Evolutionary conservation across 1,140 invertebrate species (phyloP).

Genomic region (Acromyrmex echinatior): DNA sequence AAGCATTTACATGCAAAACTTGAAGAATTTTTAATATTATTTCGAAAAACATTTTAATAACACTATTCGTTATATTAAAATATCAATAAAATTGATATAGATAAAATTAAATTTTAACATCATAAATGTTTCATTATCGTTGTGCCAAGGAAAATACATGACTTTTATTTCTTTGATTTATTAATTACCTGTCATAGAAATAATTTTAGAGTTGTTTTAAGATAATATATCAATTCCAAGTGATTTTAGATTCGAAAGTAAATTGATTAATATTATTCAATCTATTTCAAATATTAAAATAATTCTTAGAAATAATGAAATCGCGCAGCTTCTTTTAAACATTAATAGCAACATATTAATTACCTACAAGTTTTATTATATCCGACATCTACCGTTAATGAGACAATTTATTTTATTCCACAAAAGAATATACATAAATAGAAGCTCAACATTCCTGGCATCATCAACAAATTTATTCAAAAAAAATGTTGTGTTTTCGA

Average conservation of each 20-base stretch:
- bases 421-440: background rate
- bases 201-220: background rate
- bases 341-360: background rate
- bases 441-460: background rate
- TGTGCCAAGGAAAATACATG: background rate
- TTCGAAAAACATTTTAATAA: background rate
- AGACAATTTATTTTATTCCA: background rate
- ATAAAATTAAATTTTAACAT: background rate
- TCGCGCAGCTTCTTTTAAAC: background rate
- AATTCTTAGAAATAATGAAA: background rate
- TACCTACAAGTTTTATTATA: constrained; percentile 3
- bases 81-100: background rate
- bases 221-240: background rate
- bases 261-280: constrained; percentile 11
- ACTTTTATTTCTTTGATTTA: background rate
- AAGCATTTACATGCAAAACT: no score
- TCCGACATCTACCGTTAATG: background rate
- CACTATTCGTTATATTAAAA: background rate
- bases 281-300: background rate
- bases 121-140: background rate
- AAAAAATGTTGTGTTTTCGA: background rate
- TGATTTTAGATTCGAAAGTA: background rate
- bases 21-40: background rate
- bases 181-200: background rate
- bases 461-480: background rate